Base-by-base conservation (phyloP, 2,888 invertebrate species). In the Hypena proboscidalis region DNA sequence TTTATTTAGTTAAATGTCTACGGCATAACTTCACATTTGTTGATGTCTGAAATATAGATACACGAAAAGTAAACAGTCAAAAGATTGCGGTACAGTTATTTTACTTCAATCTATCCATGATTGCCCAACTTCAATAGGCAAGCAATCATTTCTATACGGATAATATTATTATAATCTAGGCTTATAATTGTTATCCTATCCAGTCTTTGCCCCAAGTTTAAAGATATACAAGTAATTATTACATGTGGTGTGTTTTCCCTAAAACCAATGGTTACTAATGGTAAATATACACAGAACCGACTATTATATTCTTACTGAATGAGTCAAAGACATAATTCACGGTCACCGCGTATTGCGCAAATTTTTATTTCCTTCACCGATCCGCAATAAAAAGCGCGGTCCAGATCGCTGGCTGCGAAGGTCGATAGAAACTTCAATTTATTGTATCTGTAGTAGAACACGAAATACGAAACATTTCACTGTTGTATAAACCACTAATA, bases 281-380 rank as follows among this genome's bases (percentile, higher is more conserved):
- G 10, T 37, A 22, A 57, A 41, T 30, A 44, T 32, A 42, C 40
- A 42, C 37, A 44, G 34, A 31, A 21, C 36, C 27, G 20, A 41
- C 35, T 40, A 50, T 50, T 50, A 44, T 48, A 48, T 56, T 50
- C 36, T 5, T 44, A 52, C 54, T 27, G 49, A 39, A 56, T 69
- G 65, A 74, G 55, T 75, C 63, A 70, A 63, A 63, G 53, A 50
- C 47, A 51, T 42, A 48, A 60, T 74, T 80, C 80, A 81, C 76
- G 82, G 81, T 73, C 80, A 72, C 22, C 67, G 76, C 67, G 46
- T 47, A 52, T 75, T 76, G 65, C 72, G 69, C 64, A 73, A 75
- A 61, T 53, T 63, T 48, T 67, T 54, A 58, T 67, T 71, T 70
- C 62, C 62, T 61, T 61, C 39, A 22, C 30, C 29, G 50, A 56